Percentiles rank a stretch among this genome's conserved stretches.
These are phyloP conservation scores for Zosterops lateralis DNA, from an alignment of 2,113 vertebrate species.

Conservation along the genomic window DNA sequence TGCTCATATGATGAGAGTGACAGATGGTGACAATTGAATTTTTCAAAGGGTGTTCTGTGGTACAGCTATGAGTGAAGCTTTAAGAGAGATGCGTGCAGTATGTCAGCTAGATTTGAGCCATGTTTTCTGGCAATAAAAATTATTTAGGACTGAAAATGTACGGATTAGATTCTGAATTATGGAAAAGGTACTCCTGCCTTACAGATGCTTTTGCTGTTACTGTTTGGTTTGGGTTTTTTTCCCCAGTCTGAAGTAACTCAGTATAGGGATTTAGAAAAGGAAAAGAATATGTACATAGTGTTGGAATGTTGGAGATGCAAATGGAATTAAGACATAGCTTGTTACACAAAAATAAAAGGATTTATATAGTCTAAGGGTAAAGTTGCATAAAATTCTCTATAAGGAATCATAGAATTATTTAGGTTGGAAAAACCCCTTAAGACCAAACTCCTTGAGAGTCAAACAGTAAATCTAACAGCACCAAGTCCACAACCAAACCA, in stretches of 20 bases:
- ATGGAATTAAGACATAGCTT: not conserved
- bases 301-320: not conserved
- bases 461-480: not conserved
- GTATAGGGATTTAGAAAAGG: not conserved
- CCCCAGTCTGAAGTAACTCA: not conserved
- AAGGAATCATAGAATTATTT: not conserved
- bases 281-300: not conserved
- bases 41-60: not conserved
- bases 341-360: not conserved
- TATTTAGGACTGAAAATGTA: not conserved
- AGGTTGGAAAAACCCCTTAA: not conserved
- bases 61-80: not conserved
- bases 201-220: not conserved
- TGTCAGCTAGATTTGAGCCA: not conserved
- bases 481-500: not conserved
- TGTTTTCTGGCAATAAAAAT: not conserved
- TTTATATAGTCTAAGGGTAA: not conserved
- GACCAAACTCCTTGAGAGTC: not conserved
- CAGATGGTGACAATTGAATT: not conserved
- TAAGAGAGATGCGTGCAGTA: not conserved
- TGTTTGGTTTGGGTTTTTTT: not conserved
- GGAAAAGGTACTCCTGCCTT: not conserved
- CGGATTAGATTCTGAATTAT: not conserved
- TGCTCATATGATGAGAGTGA: not conserved
- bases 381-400: not conserved